Base-by-base conservation (phyloP, 2,888 invertebrate genomes). In the Meliscaeva auricollis region DNA sequence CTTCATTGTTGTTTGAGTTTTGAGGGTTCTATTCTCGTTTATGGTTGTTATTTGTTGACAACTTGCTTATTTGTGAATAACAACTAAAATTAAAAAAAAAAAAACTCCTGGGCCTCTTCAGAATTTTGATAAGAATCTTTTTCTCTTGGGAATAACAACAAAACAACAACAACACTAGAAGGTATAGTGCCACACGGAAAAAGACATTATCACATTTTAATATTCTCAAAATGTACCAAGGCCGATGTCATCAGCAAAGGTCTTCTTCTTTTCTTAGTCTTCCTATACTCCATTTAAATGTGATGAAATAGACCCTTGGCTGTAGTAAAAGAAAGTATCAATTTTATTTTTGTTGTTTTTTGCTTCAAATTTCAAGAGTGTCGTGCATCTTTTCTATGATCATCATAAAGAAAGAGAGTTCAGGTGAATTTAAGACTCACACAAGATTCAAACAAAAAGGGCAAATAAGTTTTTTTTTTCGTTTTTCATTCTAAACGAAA, bases 71-170 rank as follows among this genome's bases (percentile, higher is more conserved):
- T 46, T 60, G 20, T 60, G 13, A 60, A 46, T 7, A 54, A 50
- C n/a, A 17, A 26, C 15, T 35, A n/a, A 35, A 15, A 41, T 3
- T 1, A 20, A 38, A 64, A 15, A 17, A 8, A n/a, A 73, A 58
- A 60, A 26, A 75, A 74, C 38, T 60, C 22, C n/a, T 60, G 72
- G 58, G 70, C 74, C 79, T 84, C 79, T 70, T 22, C 66, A 75
- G 79, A 84, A 80, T 72, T 84, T 84, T 72, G 84, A 84, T 84
- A 84, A 79, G 38, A 75, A 84, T 84, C 84, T 48, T 26, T 26
- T 5, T 17, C 46, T 17, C 17, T 13, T 7, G 46, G 17, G 32
- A 52, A 15, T 30, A 48, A 11, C 3, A 11, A 13, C 13, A 58
- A 35, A 9, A 17, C 17, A 15, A 17, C 5, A n/a, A n/a, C n/a